phyloP scores from a whole-genome alignment of 2,797 vertebrate genomes.

The Jordanella pulchra region DNA sequence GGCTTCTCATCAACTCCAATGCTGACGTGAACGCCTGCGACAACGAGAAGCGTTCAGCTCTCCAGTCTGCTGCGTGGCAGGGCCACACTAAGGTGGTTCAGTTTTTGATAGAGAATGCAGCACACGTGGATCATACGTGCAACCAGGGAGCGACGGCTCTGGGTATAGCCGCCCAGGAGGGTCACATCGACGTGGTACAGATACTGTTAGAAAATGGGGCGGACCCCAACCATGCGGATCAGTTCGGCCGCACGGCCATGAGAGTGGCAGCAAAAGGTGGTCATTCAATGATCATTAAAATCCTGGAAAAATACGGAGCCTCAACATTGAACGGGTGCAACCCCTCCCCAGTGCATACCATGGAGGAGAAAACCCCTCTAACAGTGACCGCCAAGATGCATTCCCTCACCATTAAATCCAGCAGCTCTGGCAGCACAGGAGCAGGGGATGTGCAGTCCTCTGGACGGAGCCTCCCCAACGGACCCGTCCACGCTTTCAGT shows the following conservation, averaged over 20 bases:
- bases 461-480: slow-evolving; percentile 86
- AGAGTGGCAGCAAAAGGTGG: slow-evolving; percentile 97
- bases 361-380: slow-evolving; percentile 90
- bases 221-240: slow-evolving; percentile 96
- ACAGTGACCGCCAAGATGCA: slow-evolving; percentile 88
- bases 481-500: slow-evolving; percentile 93
- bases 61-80: slow-evolving; percentile 98
- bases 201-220: slow-evolving; percentile 92
- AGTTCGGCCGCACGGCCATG: slow-evolving; percentile 97
- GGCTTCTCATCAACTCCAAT: slow-evolving; percentile 88
- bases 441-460: slow-evolving; percentile 88
- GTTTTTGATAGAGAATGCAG: slow-evolving; percentile 90
- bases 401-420: slow-evolving; percentile 93
- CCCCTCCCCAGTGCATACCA: slow-evolving; percentile 93
- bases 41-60: slow-evolving; percentile 93
- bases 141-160: slow-evolving; percentile 98
- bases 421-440: slow-evolving; percentile 94
- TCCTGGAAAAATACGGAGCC: slow-evolving; percentile 95
- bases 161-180: slow-evolving; percentile 98
- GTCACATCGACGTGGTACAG: slow-evolving; percentile 94
- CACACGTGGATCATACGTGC: slow-evolving; percentile 93
- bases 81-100: slow-evolving; percentile 93
- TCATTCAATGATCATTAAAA: slow-evolving; percentile 91
- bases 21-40: slow-evolving; percentile 94
- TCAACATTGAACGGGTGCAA: slow-evolving; percentile 89